Conservation (phyloP, 2,797 vertebrate genomes). For the Eptatretus atami region DNA sequence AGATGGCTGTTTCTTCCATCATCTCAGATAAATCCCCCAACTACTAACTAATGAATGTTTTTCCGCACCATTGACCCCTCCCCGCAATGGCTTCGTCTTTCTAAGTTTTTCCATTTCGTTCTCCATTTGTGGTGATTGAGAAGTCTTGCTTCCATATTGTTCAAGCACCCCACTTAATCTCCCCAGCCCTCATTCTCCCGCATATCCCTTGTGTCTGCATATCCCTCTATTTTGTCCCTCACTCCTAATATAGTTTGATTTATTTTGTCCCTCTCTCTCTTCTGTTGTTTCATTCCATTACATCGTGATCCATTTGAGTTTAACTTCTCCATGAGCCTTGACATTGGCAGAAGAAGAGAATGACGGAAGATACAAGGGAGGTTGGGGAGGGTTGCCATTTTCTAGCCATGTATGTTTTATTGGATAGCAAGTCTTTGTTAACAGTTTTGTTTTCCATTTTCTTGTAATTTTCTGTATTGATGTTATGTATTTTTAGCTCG, state of each 20-base stretch:
- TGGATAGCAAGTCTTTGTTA: too few species aligned
- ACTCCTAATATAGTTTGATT: not conserved
- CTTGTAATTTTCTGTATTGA: slow-evolving; percentile 6
- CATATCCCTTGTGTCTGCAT: not conserved
- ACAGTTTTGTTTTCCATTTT: too few species aligned
- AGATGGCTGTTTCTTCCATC: too few species aligned
- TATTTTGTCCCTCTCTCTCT: not conserved
- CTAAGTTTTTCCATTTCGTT: too few species aligned
- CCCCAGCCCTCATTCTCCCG: too few species aligned
- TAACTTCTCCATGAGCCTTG: not conserved
- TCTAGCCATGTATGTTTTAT: not conserved
- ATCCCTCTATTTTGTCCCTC: not conserved
- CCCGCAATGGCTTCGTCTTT: too few species aligned
- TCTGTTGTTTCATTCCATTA: slow-evolving; percentile 1
- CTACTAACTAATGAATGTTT: too few species aligned
- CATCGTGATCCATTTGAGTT: not conserved
- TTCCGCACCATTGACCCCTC: too few species aligned
- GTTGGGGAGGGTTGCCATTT: not conserved
- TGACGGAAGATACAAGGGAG: not conserved
- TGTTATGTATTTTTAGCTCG: slow-evolving; percentile 3
- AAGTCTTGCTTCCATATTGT: too few species aligned
- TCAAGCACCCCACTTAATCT: too few species aligned
- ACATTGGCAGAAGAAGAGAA: not conserved
- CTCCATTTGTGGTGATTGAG: too few species aligned
- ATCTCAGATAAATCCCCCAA: too few species aligned